Conservation (phyloP, 2,888 invertebrate species). For the Vannuccia rotundouncinata region DNA sequence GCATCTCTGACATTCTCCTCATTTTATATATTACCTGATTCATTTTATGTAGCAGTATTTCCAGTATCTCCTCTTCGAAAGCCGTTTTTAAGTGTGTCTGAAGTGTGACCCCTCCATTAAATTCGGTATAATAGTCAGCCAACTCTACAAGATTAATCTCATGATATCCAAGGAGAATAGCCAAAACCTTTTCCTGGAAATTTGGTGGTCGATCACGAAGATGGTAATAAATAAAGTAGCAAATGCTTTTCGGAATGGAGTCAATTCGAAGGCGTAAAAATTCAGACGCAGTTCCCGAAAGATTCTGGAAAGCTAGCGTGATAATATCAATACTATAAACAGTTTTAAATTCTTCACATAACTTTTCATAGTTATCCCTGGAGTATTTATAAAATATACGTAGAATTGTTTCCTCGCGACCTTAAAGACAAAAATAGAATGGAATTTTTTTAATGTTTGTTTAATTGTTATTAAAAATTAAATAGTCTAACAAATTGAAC, state of each 20-base stretch:
- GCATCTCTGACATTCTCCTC: neutral
- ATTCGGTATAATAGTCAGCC: neutral
- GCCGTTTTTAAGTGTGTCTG: neutral
- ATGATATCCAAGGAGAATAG: slow-evolving; percentile 28
- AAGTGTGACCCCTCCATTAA: slow-evolving; percentile 2
- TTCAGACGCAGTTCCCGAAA: slow-evolving; percentile 27
- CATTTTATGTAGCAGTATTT: neutral
- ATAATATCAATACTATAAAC: slow-evolving; percentile 18
- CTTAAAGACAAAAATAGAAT: neutral
- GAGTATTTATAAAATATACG: neutral
- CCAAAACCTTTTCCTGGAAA: slow-evolving; percentile 27
- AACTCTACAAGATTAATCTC: slow-evolving; percentile 2
- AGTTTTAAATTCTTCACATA: neutral
- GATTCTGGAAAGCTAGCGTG: slow-evolving; percentile 28
- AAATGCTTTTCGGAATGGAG: slow-evolving; percentile 18
- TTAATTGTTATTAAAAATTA: neutral
- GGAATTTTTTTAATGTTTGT: neutral
- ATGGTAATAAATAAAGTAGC: slow-evolving; percentile 30
- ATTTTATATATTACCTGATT: slow-evolving; percentile 25
- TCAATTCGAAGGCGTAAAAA: slow-evolving; percentile 17
- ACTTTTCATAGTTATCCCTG: neutral
- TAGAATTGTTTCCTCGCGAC: neutral
- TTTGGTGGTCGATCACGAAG: slow-evolving; percentile 22
- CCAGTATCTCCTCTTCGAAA: slow-evolving; percentile 29
- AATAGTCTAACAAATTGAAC: neutral